Percentiles rank a stretch among this genome's conserved stretches.
Evolutionary conservation across 2,113 vertebrate species (phyloP).

Genomic region (Entomyzon cyanotis): DNA sequence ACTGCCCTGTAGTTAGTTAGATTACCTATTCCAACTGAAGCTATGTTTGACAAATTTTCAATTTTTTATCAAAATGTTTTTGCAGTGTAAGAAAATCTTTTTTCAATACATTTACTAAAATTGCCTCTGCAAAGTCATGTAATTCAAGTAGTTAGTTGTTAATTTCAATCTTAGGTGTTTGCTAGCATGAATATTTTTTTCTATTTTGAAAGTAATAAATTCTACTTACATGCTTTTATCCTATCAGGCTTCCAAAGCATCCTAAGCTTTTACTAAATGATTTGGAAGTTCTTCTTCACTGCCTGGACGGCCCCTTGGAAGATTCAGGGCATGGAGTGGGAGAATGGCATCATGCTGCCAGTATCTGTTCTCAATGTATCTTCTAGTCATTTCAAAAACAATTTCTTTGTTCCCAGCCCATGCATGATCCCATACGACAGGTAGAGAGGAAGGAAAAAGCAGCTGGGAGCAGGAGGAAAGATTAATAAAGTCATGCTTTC

Average conservation of each 20-base stretch:
- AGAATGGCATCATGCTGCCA: neutral
- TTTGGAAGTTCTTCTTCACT: neutral
- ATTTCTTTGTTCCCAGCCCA: neutral
- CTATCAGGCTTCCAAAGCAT: neutral
- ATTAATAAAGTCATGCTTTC: neutral
- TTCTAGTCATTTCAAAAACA: neutral
- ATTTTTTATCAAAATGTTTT: neutral
- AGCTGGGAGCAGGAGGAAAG: neutral
- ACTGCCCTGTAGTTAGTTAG: neutral
- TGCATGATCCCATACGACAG: neutral
- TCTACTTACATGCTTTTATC: neutral
- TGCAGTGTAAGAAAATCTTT: neutral
- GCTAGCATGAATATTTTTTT: neutral
- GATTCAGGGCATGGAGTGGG: accelerated
- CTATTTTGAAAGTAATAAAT: neutral
- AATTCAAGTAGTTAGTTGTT: neutral
- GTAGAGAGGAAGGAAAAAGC: neutral
- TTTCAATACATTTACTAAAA: neutral
- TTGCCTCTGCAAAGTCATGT: neutral
- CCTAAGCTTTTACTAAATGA: neutral
- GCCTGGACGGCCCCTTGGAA: neutral
- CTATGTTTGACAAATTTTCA: neutral
- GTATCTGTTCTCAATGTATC: neutral
- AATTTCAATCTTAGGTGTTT: neutral
- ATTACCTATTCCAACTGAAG: neutral